Evolutionary conservation across 2,113 vertebrate species (phyloP), one percentile per base, ranked within the genome.

Genomic region (Saimiri boliviensis): DNA sequence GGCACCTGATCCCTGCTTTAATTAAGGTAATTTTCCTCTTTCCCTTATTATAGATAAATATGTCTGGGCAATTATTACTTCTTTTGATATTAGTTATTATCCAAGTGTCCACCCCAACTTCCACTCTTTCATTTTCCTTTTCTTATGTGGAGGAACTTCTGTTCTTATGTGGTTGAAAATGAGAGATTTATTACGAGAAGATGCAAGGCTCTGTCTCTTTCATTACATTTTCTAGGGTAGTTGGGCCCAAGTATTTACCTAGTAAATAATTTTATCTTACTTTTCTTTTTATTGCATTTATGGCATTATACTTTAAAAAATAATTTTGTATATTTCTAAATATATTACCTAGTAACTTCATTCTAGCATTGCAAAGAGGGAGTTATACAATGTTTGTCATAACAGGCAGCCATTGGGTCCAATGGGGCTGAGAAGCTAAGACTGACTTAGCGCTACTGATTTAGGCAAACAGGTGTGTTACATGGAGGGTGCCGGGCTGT

Each of bases 11-110:
- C 37, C 11, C 35, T 40, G 10, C 79, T 77, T 74, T 83, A 97
- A 80, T 70, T n/a, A 91, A n/a, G 73, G 79, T 81, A 54, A 88
- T 89, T 86, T 68, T 66, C 91, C 47, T 96, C 85, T 83, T 54
- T 37, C 47, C 19, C 23, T 91, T 83, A 89, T 94, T 70, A 5
- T 71, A 19, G 30, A 3, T 32, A 56, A 95, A 35, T 84, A 63
- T 11, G 8, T 42, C 37, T 23, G 5, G 73, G 47, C 35, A 63
- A 73, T 83, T 49, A 79, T 86, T 86, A 86, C 21, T 23, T 83
- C 58, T 90, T 21, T 73, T 71, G 93, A 71, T 83, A 21, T 84
- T 73, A 68, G 37, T 93, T 68, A 54, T 96, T 85, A 90, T 54
- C 76, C 8, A 8, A 49, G 25, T 19, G 13, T 9, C 52, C 35